Evolutionary conservation across 2,888 invertebrate species (phyloP), one percentile per base, ranked within the genome.

Genomic region (Agonopterix alstromeriana): DNA sequence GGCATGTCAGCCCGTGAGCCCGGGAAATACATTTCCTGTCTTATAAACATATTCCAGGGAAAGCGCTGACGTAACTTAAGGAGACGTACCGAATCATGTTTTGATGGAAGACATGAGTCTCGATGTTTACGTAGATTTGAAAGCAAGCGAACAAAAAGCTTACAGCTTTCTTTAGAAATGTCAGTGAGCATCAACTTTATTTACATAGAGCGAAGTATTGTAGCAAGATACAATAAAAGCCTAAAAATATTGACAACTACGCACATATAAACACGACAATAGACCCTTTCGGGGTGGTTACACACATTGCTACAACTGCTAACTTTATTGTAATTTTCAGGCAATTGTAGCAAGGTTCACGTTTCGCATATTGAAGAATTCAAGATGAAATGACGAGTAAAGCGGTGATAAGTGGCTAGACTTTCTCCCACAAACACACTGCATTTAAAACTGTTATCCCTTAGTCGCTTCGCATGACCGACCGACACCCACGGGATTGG

Each of bases 21-120:
- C 60, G 60, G 64, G 53, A 72, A 74, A 76, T 65, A 74, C 65
- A 73, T 75, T 73, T 69, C 65, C 64, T 65, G 61, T 62, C 63
- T 71, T 71, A 74, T 72, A 74, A 73, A 70, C 61, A 65, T 69
- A 70, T 70, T 71, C 60, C 60, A 54, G 59, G 62, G 63, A 68
- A 71, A 68, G 62, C 61, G 69, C 66, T 65, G 66, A 67, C 66
- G 67, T 69, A 70, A 77, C 61, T 60, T 58, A 63, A 62, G 56
- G 55, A 65, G 63, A 67, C 61, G 57, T 62, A 63, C 54, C 52
- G 58, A 73, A 70, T 66, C 61, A 68, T 71, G 64, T 70, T 73
- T 68, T 65, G 64, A 70, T 63, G 60, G 63, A 55, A 57, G 48
- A 58, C 52, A 56, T 56, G 51, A 51, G 50, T 45, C 49, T 36